These are phyloP conservation scores for Odiellus spinosus DNA, from an alignment of 2,888 invertebrate genomes.

Conservation along the genomic window DNA sequence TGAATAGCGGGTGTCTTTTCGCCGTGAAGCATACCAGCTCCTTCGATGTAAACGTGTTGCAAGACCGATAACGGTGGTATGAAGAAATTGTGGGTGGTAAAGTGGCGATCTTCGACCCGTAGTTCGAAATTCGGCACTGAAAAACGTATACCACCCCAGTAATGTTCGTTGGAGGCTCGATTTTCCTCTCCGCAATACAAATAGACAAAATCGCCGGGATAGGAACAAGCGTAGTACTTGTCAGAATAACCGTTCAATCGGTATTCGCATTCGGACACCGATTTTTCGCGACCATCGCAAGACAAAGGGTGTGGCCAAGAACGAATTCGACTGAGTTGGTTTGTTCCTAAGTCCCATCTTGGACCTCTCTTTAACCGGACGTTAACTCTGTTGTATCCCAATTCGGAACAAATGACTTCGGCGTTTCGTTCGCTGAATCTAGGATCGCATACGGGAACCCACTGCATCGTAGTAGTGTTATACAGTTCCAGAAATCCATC, in stretches of 20 bases:
- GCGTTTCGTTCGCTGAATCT: constrained; percentile 93
- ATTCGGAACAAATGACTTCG: constrained; percentile 83
- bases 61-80: constrained; percentile 9
- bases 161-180: constrained; percentile 43
- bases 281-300: constrained; percentile 35
- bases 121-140: constrained; percentile 78
- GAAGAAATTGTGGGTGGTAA: constrained; percentile 5
- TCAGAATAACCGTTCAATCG: constrained; percentile 69
- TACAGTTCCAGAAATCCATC: constrained; percentile 89
- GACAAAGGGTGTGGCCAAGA: constrained; percentile 88
- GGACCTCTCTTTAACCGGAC: constrained; percentile 71
- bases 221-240: constrained; percentile 65
- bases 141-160: constrained; percentile 95
- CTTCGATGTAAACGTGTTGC: constrained; percentile 54
- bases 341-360: constrained; percentile 73
- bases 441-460: constrained; percentile 91
- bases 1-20: constrained; percentile 87
- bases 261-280: constrained; percentile 36
- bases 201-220: constrained; percentile 83
- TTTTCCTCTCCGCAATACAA: constrained; percentile 57
- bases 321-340: constrained; percentile 70
- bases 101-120: constrained; percentile 12
- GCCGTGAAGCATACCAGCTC: constrained; percentile 88
- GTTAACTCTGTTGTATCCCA: constrained; percentile 71
- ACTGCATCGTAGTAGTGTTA: constrained; percentile 84